Evolutionary conservation across 1,140 invertebrate genomes (phyloP).

Genomic region (Panonychus citri): DNA sequence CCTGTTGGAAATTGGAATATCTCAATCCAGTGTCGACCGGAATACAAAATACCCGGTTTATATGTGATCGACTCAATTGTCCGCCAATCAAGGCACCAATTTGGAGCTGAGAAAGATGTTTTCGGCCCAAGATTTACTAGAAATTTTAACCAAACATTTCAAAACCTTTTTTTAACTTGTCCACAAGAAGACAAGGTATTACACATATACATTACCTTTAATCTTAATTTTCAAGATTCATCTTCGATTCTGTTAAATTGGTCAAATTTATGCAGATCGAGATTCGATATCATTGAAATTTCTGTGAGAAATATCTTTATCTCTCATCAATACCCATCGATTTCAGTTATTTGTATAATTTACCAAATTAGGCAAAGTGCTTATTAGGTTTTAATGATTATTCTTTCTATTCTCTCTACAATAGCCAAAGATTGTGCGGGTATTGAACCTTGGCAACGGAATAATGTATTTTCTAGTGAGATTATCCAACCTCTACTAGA

Average conservation of each 20-base stretch:
- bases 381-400: too few species aligned
- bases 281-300: too few species aligned
- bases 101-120: slow-evolving; percentile 87
- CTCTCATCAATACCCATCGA: too few species aligned
- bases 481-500: slow-evolving; percentile 84
- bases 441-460: slow-evolving; percentile 98
- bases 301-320: too few species aligned
- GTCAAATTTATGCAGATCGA: too few species aligned
- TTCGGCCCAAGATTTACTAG: slow-evolving; percentile 89
- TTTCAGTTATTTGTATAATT: too few species aligned
- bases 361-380: too few species aligned
- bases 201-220: background rate
- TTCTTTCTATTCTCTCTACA: slow-evolving; percentile 2
- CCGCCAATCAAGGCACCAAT: slow-evolving; percentile 84
- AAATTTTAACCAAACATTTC: slow-evolving; percentile 80
- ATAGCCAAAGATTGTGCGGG: slow-evolving; percentile 87
- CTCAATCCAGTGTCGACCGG: slow-evolving; percentile 57
- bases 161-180: slow-evolving; percentile 65
- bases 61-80: slow-evolving; percentile 99
- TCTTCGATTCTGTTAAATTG: too few species aligned
- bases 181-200: slow-evolving; percentile 73
- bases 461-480: slow-evolving; percentile 81
- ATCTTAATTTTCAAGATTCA: too few species aligned
- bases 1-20: too few species aligned
- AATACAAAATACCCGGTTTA: slow-evolving; percentile 92